Evolutionary conservation across 2,113 vertebrate species (phyloP).

Genomic region (Steatornis caripensis): DNA sequence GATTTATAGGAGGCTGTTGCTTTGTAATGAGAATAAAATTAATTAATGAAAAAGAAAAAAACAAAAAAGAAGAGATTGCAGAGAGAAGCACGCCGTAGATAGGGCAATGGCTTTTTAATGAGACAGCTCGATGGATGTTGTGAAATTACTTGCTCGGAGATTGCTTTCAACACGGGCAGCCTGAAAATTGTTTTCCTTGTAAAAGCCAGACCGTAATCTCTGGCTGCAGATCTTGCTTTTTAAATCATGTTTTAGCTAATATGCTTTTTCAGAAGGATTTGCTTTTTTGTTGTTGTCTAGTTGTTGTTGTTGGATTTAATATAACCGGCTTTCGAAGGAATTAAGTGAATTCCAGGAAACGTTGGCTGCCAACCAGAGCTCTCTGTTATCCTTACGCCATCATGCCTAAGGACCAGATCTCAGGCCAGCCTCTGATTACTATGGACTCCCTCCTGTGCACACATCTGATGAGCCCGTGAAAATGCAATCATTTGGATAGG

Average conservation of each 20-base stretch:
- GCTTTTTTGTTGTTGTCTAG: slow-evolving; percentile 15
- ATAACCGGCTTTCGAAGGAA: slow-evolving; percentile 44
- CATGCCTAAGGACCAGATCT: neutral
- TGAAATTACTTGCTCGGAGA: slow-evolving; percentile 38
- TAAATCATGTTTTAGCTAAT: slow-evolving; percentile 51
- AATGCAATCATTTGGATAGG: neutral
- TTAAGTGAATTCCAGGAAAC: slow-evolving; percentile 45
- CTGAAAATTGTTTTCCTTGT: slow-evolving; percentile 62
- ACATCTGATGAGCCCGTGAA: neutral
- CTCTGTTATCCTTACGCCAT: neutral
- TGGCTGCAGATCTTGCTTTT: slow-evolving; percentile 47
- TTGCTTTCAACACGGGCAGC: slow-evolving; percentile 38
- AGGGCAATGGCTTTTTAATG: slow-evolving; percentile 52
- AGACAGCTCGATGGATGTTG: slow-evolving; percentile 50
- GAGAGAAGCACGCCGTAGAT: neutral
- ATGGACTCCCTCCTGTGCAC: neutral
- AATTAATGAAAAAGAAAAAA: neutral
- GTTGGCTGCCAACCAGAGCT: neutral
- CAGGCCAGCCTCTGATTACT: neutral
- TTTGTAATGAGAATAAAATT: slow-evolving; percentile 2
- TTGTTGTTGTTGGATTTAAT: slow-evolving; percentile 33
- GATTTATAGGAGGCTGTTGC: neutral
- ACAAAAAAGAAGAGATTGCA: neutral
- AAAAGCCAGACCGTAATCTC: slow-evolving; percentile 32
- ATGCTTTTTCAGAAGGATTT: slow-evolving; percentile 46